Base-by-base conservation (phyloP, 2,888 invertebrate species). In the Drosophila limbata region DNA sequence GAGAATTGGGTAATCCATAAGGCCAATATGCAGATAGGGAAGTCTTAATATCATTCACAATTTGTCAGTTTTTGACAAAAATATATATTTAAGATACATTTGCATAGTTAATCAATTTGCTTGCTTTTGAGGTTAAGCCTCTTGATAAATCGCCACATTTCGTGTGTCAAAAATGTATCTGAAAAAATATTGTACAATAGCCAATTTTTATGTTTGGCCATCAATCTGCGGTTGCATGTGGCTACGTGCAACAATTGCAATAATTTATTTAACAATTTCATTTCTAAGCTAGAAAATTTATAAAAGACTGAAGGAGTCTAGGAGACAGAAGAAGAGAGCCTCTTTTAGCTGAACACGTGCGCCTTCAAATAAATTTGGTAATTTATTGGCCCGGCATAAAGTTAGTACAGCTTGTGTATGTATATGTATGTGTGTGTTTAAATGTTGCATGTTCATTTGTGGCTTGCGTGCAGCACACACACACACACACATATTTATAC, bases 371-470 rank as follows among this genome's bases (percentile, higher is more conserved):
- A 77, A 77, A 79, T 79, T 81, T 73, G 35, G 45, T 57, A 84
- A 82, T 84, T 84, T 84, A 82, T 84, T 51, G 68, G 70, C 47
- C 39, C 47, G 40, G n/a, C 56, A 21, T 40, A 39, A 48, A 33
- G 44, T 48, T 21, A 33, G 17, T 33, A 33, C 47, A 48, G 15
- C 11, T 13, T 56, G 11, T 57, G 5, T 3, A 4, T 17, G n/a
- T 51, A 6, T n/a, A 6, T 11, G 4, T 25, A 8, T 39, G 8
- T 61, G 21, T 40, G 39, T 77, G 72, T 75, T 51, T 59, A 59
- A 81, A 77, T 73, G 80, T 86, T 88, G 85, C 85, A 82, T 86
- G 88, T 79, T 86, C 70, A 73, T 69, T 84, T 70, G 56, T n/a
- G 72, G 72, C 56, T 87, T 85, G 85, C 88, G 85, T 85, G 83